These are phyloP conservation scores for Numenius phaeopus DNA, from an alignment of 2,797 vertebrate species.

Conservation along the genomic window DNA sequence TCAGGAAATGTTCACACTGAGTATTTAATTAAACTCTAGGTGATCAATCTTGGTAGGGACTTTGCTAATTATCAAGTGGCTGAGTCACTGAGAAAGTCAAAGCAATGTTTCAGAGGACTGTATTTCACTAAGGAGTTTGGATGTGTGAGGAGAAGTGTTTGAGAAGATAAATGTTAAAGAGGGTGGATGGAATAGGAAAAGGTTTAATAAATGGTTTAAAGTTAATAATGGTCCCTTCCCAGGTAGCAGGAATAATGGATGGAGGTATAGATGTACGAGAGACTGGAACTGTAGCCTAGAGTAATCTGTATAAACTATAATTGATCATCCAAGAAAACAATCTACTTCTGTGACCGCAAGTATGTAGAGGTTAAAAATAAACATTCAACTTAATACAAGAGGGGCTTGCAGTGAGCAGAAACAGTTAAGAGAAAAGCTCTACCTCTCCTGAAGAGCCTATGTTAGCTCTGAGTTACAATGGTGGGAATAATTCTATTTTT, in stretches of 20 bases:
- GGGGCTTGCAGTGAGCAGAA: neutral
- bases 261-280: neutral
- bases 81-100: slow-evolving; percentile 27
- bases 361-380: neutral
- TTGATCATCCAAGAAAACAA: neutral
- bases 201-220: neutral
- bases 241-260: neutral
- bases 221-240: neutral
- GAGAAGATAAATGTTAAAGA: neutral
- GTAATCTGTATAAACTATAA: neutral
- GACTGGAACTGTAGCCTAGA: neutral
- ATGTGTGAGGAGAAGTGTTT: neutral
- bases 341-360: neutral
- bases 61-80: slow-evolving; percentile 42
- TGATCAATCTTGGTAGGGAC: slow-evolving; percentile 23
- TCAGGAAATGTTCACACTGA: slow-evolving; percentile 23
- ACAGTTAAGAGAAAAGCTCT: neutral
- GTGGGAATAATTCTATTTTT: neutral
- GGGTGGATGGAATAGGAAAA: neutral
- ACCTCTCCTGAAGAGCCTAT: neutral
- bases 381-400: neutral
- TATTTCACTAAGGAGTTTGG: neutral
- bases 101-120: neutral
- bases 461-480: neutral
- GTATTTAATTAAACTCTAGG: slow-evolving; percentile 44